These are phyloP conservation scores for Drosophila anomalata DNA, from an alignment of 2,888 invertebrate genomes.

Conservation along the genomic window DNA sequence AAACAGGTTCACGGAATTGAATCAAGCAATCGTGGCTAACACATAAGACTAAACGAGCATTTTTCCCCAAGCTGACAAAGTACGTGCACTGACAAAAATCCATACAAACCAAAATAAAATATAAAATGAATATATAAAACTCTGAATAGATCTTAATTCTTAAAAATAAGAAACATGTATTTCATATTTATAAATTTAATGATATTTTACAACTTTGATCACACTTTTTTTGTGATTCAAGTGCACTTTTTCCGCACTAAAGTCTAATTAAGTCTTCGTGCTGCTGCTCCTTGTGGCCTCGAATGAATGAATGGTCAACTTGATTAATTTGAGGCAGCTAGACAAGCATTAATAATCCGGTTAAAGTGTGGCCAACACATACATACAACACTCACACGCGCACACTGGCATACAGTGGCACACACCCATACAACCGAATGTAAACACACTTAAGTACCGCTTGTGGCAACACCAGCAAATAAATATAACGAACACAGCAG, in stretches of 20 bases:
- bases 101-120: constrained; percentile 40
- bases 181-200: not conserved
- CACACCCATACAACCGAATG: constrained; percentile 38
- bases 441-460: constrained; percentile 77
- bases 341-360: constrained; percentile 80
- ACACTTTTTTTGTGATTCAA: not conserved
- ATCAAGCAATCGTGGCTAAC: constrained; percentile 12
- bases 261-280: constrained; percentile 76
- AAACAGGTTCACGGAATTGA: constrained; percentile 30
- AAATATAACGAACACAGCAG: constrained; percentile 53
- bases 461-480: constrained; percentile 63
- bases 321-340: constrained; percentile 77
- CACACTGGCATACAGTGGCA: not conserved
- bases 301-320: constrained; percentile 79
- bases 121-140: constrained; percentile 15
- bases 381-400: constrained; percentile 14
- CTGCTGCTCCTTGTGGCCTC: constrained; percentile 3
- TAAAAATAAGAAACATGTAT: not conserved
- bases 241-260: constrained; percentile 55
- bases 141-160: not conserved
- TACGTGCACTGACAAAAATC: constrained; percentile 31
- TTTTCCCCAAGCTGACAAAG: constrained; percentile 8
- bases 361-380: constrained; percentile 69
- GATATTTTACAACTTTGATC: not conserved
- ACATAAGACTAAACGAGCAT: constrained; percentile 6